Evolutionary conservation across 2,113 vertebrate genomes (phyloP), one percentile per base, ranked within the genome.

Genomic region (Guaruba guarouba): DNA sequence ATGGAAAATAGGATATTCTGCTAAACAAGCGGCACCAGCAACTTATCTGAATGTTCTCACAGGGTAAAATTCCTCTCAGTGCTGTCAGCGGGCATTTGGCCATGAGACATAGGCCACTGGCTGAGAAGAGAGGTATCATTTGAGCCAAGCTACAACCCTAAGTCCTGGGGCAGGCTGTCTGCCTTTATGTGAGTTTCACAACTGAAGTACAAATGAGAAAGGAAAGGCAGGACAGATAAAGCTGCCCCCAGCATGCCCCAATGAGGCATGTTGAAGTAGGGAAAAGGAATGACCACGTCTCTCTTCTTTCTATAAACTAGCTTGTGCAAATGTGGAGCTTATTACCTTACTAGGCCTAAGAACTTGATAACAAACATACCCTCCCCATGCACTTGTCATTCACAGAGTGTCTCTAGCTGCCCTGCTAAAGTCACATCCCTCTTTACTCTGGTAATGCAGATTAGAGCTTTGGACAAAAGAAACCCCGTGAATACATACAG

Each of bases 21-120:
- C 35, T 73, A 29, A 0, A 4, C 17, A 33, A 19, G 28, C 62
- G 11, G 37, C 31, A 77, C 22, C 0, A 1, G 22, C 43, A 59
- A 9, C 8, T 46, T 74, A 27, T 80, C 11, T 8, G 25, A 78
- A 44, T 17, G 44, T 6, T 49, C 9, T 67, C 3, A 1, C 5
- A 73, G 13, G 9, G 4, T 62, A 25, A n/a, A 83, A 81, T 77
- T 83, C 33, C 33, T 90, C 37, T 55, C 20, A 14, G 7, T 57
- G 11, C 14, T 69, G 27, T 39, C 14, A 22, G 9, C 18, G 44
- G 14, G 8, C 28, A 11, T 4, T 64, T 3, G 2, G 33, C 17
- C 18, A 23, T 4, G 7, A 80, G 55, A 39, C 22, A 24, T 2
- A 23, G 54, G 44, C 22, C 12, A 12, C 8, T 22, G 27, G 13